Base-by-base conservation (phyloP, 2,797 vertebrate genomes). In the Labeo calbasu region DNA sequence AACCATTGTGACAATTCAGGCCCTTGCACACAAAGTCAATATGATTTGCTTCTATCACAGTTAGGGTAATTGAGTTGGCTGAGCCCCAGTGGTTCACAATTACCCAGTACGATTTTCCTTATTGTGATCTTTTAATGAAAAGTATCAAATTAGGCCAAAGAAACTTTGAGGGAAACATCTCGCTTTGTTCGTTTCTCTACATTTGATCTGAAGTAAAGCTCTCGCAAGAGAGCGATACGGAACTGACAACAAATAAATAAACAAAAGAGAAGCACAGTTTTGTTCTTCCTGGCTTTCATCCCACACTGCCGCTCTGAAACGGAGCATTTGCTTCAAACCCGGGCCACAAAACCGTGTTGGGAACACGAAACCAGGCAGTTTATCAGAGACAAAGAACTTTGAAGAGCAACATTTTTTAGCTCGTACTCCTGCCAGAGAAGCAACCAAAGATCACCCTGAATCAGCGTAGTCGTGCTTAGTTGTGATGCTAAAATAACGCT, bases 261-360 rank as follows among this genome's bases (percentile, higher is more conserved):
- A 94, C 90, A 92, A 81, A 79, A 92, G 87, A 0, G 88, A 90
- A 88, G 80, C 84, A 91, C 79, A 88, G 63, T 90, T 92, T 90
- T 92, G 90, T 91, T 94, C 88, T 88, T 88, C 53, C 36, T 89
- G 88, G 84, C 90, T 94, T 95, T 94, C 91, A 93, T 94, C 94
- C 91, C 89, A 89, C 90, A 92, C 86, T 59, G 80, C 84, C 86
- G 89, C 89, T 91, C 86, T 78, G 88, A 57, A 90, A 89, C 85
- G 85, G 83, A 84, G 87, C 89, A 85, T 82, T 86, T 80, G 59
- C 85, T 84, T 81, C 43, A 90, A 86, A 92, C 90, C 89, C 86
- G 86, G 84, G 85, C 85, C 40, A 88, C 82, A 88, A 65, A 83
- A 86, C 88, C 90, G 82, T 90, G 90, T 86, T 0, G 81, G 86